These are phyloP conservation scores for Fistularia tabacaria DNA, from an alignment of 2,797 vertebrate genomes.

Conservation along the genomic window DNA sequence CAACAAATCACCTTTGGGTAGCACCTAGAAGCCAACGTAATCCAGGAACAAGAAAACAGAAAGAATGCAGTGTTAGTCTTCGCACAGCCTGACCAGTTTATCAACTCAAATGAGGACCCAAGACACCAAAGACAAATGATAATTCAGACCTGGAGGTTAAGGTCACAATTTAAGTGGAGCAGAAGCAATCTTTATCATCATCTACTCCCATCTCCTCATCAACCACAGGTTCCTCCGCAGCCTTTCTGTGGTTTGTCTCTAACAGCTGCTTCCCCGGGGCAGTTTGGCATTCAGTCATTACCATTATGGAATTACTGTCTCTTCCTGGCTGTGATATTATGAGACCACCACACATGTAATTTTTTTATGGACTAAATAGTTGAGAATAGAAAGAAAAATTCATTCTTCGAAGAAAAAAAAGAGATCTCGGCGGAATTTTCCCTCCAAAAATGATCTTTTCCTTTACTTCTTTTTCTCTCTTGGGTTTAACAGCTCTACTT, in stretches of 20 bases:
- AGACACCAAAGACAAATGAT: not conserved
- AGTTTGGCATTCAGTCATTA: slow-evolving; percentile 64
- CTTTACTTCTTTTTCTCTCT: slow-evolving; percentile 32
- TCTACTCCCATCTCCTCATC: slow-evolving; percentile 48
- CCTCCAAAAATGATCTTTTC: slow-evolving; percentile 64
- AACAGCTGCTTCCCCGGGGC: slow-evolving; percentile 56
- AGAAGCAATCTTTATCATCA: slow-evolving; percentile 42
- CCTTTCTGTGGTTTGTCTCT: slow-evolving; percentile 58
- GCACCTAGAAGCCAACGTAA: slow-evolving; percentile 64
- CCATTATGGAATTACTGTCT: slow-evolving; percentile 67
- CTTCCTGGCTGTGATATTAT: slow-evolving; percentile 64
- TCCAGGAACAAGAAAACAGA: not conserved
- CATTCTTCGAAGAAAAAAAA: slow-evolving; percentile 49
- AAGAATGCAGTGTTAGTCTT: not conserved
- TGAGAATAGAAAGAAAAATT: slow-evolving; percentile 25
- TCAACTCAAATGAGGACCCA: no score
- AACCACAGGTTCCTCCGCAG: slow-evolving; percentile 16
- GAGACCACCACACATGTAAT: slow-evolving; percentile 64
- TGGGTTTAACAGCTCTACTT: slow-evolving; percentile 34
- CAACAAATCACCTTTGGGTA: slow-evolving; percentile 84
- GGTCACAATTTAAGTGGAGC: slow-evolving; percentile 13
- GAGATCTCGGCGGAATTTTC: slow-evolving; percentile 70
- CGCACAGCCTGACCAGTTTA: no score
- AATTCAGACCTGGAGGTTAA: not conserved
- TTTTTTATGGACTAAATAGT: slow-evolving; percentile 26